Conservation (phyloP, 2,113 vertebrate genomes). For the Pedionomus torquatus region DNA sequence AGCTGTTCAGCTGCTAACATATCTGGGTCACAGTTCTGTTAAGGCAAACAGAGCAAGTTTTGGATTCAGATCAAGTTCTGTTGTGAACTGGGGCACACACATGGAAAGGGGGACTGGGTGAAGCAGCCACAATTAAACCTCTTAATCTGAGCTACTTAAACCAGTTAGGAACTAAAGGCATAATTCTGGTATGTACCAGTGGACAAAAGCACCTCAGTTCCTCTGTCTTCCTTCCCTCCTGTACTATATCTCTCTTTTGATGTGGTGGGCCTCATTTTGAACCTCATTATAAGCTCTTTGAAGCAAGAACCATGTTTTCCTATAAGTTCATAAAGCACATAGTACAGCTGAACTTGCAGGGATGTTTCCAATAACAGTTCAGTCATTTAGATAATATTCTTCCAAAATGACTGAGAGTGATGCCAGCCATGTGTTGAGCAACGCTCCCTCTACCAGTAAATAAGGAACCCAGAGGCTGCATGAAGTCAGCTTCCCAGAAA, state of each 20-base stretch:
- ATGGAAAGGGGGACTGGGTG: neutral
- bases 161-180: neutral
- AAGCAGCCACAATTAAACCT: neutral
- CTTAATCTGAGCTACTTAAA: neutral
- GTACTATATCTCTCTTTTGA: conserved; percentile 23
- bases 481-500: conserved; percentile 33
- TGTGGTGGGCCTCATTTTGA: conserved; percentile 46
- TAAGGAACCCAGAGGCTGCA: neutral
- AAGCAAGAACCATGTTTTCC: conserved; percentile 30
- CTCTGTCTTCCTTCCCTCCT: conserved; percentile 1
- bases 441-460: conserved; percentile 2
- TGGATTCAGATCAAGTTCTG: neutral
- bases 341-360: conserved; percentile 24
- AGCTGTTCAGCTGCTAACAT: conserved; percentile 12
- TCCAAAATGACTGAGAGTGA: neutral
- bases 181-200: neutral
- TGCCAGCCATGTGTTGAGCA: conserved; percentile 59
- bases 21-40: neutral
- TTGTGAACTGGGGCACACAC: neutral
- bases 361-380: conserved; percentile 62
- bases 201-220: conserved; percentile 30
- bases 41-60: neutral
- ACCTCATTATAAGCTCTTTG: conserved; percentile 54
- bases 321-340: conserved; percentile 10
- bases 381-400: conserved; percentile 41